Evolutionary conservation across 2,113 vertebrate species (phyloP), one percentile per base, ranked within the genome.

Genomic region (Prietella phreatophila): DNA sequence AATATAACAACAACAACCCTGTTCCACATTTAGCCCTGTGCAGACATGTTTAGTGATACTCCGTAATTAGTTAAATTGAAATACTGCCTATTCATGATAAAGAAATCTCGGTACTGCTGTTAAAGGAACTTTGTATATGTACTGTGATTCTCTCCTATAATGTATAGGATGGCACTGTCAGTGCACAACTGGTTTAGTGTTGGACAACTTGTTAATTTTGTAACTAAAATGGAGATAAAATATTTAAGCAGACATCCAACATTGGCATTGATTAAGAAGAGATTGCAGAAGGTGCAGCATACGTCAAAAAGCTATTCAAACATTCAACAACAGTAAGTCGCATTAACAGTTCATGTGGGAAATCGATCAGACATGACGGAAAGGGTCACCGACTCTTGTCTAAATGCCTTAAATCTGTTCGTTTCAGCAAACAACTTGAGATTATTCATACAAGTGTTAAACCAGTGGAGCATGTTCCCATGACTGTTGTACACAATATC

Each of bases 181-280:
- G 92, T 86, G 89, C 88, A 91, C 25, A 58, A 84, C 69, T 86
- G 30, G 85, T 86, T 82, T 92, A 93, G 92, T 90, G 93, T 90
- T 89, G 61, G 19, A 76, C 58, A 58, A 39, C 20, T 36, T 83
- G 19, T 83, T 36, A 10, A 63, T 36, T 53, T 76, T 90, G 30
- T 65, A 83, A 88, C 6, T 60, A 19, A 33, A 27, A 30, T 82
- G 17, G 25, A 25, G 17, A 58, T 75, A 58, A 55, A 71, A 58
- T 27, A 83, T 47, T 69, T 20, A 79, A 53, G 33, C 63, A 86
- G 50, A 85, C 84, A 80, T 83, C 67, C 50, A 69, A 85, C 60
- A 80, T 10, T 5, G 6, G 58, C 60, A 50, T 4, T 25, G 4
- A 27, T 33, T 82, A 19, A 82, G 50, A 86, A 19, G 20, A 86